Evolutionary conservation across 2,888 invertebrate species (phyloP).

Genomic region (Drosophila paracracens): DNA sequence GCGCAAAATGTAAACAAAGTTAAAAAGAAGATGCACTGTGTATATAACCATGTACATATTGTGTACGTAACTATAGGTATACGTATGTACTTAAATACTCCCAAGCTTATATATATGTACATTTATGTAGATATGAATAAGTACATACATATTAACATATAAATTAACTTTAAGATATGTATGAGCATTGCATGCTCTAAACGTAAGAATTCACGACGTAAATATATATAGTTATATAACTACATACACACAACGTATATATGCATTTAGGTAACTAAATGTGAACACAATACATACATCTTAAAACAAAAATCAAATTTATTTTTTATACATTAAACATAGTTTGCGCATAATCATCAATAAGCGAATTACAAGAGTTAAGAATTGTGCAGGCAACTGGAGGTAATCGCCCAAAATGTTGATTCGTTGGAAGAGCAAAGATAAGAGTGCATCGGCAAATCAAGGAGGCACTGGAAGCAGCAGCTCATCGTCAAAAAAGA

Average conservation of each 20-base stretch:
- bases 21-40: constrained; percentile 1
- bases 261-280: neutral
- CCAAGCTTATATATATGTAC: constrained; percentile 1
- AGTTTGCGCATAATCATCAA: constrained; percentile 9
- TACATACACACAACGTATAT: neutral
- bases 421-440: constrained; percentile 94
- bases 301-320: neutral
- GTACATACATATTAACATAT: neutral
- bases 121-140: neutral
- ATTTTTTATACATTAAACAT: constrained; percentile 21
- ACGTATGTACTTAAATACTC: neutral
- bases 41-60: constrained; percentile 7
- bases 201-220: neutral
- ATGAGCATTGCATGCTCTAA: neutral
- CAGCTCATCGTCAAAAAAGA: constrained; percentile 90
- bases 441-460: constrained; percentile 90
- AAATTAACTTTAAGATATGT: neutral
- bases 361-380: constrained; percentile 15
- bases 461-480: constrained; percentile 85
- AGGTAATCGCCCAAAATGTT: constrained; percentile 86
- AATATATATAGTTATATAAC: neutral
- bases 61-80: too few relatives aligned
- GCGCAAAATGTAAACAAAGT: constrained; percentile 50
- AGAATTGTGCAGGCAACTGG: constrained; percentile 1
- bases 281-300: constrained; percentile 2